Base-by-base conservation (phyloP, 2,797 vertebrate species). In the Selene dorsalis region DNA sequence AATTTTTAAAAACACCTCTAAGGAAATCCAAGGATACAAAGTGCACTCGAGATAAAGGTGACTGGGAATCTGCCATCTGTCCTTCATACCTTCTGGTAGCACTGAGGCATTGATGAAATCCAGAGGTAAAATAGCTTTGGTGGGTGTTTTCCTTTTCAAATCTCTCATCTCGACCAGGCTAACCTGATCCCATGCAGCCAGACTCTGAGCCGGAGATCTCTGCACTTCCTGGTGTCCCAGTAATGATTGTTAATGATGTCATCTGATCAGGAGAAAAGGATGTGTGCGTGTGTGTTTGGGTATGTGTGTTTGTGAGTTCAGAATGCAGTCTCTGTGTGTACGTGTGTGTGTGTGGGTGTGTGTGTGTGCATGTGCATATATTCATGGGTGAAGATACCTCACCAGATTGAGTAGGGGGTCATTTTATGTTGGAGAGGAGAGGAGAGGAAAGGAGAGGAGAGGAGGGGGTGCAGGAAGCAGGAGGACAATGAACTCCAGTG, bases 211-310 rank as follows among this genome's bases (percentile, higher is more conserved):
- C 90, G 88, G 92, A 93, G 88, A 91, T 92, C 91, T 90, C 87
- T 91, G 85, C 89, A 93, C 92, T 94, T 94, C 94, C 94, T 93
- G 91, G 91, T 94, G 90, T 94, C 91, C 88, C 83, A 77, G 90
- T 94, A 95, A 95, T 95, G 93, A 94, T 93, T 94, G 91, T 94
- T 95, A 95, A 95, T 94, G 93, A 95, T 95, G 94, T 95, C 93
- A 95, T 93, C 90, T 86, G 93, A 95, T 95, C 94, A 79, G 91
- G 65, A 92, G 86, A 75, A 80, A 87, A 92, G 92, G 87, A 88
- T 91, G 88, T 91, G 87, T 89, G 88, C 0, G 73, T 91, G 87
- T 91, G 87, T 89, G 88, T n/a, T n/a, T 1, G 73, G 71, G 80
- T 81, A 75, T 91, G 80, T 84, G 87, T 87, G 43, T 86, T 64